Conservation (phyloP, 2,797 vertebrate genomes). For the Anisognathus igniventris region DNA sequence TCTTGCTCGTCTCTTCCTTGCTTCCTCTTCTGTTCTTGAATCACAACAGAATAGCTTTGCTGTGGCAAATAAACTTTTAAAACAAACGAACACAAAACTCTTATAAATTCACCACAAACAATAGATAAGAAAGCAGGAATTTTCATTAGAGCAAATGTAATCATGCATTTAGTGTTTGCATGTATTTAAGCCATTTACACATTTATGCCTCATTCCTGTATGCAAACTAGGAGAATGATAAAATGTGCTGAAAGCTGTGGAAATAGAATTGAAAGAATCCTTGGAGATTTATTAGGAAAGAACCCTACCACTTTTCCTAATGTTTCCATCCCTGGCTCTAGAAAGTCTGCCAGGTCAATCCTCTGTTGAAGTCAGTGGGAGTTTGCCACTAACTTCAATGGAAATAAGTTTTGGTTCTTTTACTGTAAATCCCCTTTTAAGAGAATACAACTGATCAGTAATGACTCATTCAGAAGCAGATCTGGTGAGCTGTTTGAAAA, state of each 20-base stretch:
- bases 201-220: neutral
- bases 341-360: neutral
- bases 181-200: neutral
- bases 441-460: constrained; percentile 45
- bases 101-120: neutral
- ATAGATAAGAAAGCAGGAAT: neutral
- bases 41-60: neutral
- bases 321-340: neutral
- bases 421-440: constrained; percentile 36
- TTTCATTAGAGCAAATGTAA: neutral
- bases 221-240: neutral
- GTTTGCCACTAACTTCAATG: neutral
- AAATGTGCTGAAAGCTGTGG: neutral
- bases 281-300: neutral
- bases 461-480: constrained; percentile 57
- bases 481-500: constrained; percentile 34
- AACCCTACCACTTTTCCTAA: neutral
- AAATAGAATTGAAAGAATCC: neutral
- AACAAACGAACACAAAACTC: neutral
- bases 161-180: neutral
- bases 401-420: constrained; percentile 27
- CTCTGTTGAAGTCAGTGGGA: neutral
- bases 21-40: neutral
- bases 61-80: neutral
- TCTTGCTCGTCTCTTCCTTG: neutral